phyloP scores from a whole-genome alignment of 2,113 vertebrate genomes.

The Todiramphus saurophagus region DNA sequence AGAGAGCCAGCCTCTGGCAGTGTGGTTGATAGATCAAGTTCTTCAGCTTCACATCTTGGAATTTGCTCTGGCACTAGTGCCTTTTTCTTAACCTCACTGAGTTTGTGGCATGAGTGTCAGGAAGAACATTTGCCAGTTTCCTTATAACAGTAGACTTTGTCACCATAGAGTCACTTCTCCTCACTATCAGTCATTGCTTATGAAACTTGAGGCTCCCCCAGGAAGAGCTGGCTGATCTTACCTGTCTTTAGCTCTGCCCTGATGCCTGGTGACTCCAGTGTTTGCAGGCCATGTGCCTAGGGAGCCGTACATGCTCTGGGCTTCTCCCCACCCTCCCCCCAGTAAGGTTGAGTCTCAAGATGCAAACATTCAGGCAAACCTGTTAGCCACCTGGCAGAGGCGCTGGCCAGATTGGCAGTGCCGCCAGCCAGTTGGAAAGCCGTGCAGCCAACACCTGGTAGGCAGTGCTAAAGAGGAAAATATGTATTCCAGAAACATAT shows the following conservation, averaged over 20 bases:
- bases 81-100: neutral
- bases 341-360: neutral
- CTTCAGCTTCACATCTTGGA: constrained; percentile 18
- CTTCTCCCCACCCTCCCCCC: neutral
- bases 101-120: neutral
- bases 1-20: neutral
- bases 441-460: constrained; percentile 55
- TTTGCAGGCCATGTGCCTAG: neutral
- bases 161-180: neutral
- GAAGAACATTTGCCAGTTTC: constrained; percentile 8
- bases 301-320: fast-evolving
- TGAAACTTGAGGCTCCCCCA: neutral
- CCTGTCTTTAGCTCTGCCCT: neutral
- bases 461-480: constrained; percentile 65
- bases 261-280: neutral
- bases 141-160: neutral
- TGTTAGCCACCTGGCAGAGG: constrained; percentile 60
- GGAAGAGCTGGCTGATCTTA: neutral
- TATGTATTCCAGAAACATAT: constrained; percentile 64
- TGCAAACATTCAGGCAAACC: constrained; percentile 29
- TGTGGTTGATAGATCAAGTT: neutral
- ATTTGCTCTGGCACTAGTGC: neutral
- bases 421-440: constrained; percentile 51
- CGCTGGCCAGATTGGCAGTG: constrained; percentile 51
- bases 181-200: neutral